These are phyloP conservation scores for Cancer borealis DNA, from an alignment of 2,888 invertebrate genomes.

Conservation along the genomic window DNA sequence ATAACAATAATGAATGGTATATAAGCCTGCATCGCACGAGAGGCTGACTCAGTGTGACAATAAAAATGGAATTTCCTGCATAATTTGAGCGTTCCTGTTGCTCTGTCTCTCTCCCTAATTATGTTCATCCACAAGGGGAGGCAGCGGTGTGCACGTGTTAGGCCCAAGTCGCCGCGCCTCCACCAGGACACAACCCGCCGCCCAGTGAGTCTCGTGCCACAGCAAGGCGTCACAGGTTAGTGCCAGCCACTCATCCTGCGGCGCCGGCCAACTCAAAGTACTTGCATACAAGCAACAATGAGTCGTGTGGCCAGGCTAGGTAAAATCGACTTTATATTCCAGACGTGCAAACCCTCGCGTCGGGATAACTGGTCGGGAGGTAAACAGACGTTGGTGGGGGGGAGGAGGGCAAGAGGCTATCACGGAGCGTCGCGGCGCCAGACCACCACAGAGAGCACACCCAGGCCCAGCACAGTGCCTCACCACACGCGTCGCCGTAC, in stretches of 20 bases:
- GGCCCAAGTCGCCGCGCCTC: not conserved
- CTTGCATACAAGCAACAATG: not conserved
- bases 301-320: not conserved
- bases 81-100: not conserved
- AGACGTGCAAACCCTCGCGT: conserved; percentile 1
- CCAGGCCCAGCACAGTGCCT: not conserved
- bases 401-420: conserved; percentile 13
- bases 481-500: not conserved
- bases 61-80: not conserved
- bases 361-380: conserved; percentile 22
- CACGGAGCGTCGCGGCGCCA: not conserved
- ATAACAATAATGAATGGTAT: not conserved
- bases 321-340: not conserved
- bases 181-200: not conserved
- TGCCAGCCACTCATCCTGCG: conserved; percentile 6
- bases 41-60: not conserved
- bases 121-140: not conserved
- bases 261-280: not conserved
- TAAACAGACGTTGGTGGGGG: not conserved
- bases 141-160: conserved; percentile 4
- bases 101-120: not conserved
- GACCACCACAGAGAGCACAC: not conserved
- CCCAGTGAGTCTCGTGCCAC: not conserved
- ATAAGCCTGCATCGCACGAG: not conserved
- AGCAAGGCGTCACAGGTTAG: not conserved